A percentile compares a stretch with the other conserved stretches of the same genome.
These are phyloP conservation scores for Callyntrura guangdongensis DNA, from an alignment of 2,888 invertebrate species.

Conservation along the genomic window DNA sequence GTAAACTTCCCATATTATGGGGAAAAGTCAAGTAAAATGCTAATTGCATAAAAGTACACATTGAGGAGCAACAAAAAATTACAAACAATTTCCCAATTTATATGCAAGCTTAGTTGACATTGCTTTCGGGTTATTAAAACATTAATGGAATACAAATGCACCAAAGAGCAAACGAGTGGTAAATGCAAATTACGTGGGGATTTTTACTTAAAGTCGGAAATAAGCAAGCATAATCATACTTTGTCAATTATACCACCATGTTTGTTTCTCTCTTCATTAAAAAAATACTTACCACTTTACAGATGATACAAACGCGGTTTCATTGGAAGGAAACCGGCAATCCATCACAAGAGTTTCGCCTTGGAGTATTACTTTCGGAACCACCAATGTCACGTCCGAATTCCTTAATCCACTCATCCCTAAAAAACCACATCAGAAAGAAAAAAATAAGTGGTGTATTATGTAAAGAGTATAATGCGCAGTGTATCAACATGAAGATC, in stretches of 20 bases:
- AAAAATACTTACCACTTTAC: slow-evolving; percentile 82
- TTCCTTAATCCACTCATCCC: slow-evolving; percentile 61
- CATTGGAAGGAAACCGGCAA: slow-evolving; percentile 78
- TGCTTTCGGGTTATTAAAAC: not conserved
- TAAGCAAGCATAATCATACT: too few species aligned
- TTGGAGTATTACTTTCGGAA: slow-evolving; percentile 74
- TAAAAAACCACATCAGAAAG: slow-evolving; percentile 77
- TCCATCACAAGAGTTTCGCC: slow-evolving; percentile 79
- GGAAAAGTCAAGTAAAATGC: not conserved
- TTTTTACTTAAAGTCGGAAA: too few species aligned
- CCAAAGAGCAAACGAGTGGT: not conserved
- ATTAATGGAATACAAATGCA: not conserved
- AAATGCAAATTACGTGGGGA: not conserved
- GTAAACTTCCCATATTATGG: not conserved
- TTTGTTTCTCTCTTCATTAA: not conserved
- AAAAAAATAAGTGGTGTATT: slow-evolving; percentile 58
- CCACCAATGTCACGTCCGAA: slow-evolving; percentile 73
- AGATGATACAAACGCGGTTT: slow-evolving; percentile 72
- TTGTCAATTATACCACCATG: not conserved
- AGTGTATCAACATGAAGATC: not conserved
- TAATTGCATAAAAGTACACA: slow-evolving; percentile 22
- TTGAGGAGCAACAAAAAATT: slow-evolving; percentile 22
- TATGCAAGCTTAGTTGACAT: slow-evolving; percentile 24
- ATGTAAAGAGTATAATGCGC: not conserved
- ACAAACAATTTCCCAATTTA: slow-evolving; percentile 24